Evolutionary conservation across 1,140 invertebrate genomes (phyloP).

Genomic region (Drosophila ananassae): DNA sequence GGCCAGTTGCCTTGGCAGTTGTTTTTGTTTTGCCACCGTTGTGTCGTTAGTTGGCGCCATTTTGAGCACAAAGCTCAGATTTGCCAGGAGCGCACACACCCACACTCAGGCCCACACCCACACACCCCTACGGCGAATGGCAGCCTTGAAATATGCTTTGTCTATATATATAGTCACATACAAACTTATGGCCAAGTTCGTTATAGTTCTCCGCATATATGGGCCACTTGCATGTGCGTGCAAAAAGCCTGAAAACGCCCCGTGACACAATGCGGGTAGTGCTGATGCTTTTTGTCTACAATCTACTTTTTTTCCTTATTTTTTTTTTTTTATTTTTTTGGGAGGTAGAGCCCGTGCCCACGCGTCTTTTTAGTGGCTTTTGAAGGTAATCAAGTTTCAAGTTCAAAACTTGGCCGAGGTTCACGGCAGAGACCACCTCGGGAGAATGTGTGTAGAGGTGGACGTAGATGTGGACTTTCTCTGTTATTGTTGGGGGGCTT

Average conservation of each 20-base stretch:
- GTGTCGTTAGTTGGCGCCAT: constrained; percentile 63
- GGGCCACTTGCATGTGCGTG: constrained; percentile 68
- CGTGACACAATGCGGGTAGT: constrained; percentile 72
- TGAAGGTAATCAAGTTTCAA: constrained; percentile 82
- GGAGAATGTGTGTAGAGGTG: constrained; percentile 13
- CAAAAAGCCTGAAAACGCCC: constrained; percentile 63
- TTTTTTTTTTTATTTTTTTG: constrained; percentile 22
- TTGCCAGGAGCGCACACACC: constrained; percentile 46
- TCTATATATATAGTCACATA: constrained; percentile 23
- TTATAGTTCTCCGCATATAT: constrained; percentile 51
- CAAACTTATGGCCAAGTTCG: constrained; percentile 33
- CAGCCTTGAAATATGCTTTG: constrained; percentile 73
- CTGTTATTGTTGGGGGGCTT: constrained; percentile 59
- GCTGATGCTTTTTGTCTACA: constrained; percentile 26
- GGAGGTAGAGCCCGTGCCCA: constrained; percentile 29
- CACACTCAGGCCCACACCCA: constrained; percentile 11
- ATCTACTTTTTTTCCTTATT: no score
- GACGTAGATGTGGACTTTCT: constrained; percentile 16
- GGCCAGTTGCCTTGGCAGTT: constrained; percentile 16
- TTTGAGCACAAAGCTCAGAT: constrained; percentile 70
- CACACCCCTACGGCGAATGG: constrained; percentile 26
- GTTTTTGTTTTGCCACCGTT: constrained; percentile 49
- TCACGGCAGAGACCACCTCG: constrained; percentile 54
- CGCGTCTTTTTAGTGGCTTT: constrained; percentile 65
- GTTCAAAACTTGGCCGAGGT: constrained; percentile 74